Percentiles rank a stretch among this genome's conserved stretches.
These are phyloP conservation scores for Strix aluco DNA, from an alignment of 2,113 vertebrate species.

Conservation along the genomic window DNA sequence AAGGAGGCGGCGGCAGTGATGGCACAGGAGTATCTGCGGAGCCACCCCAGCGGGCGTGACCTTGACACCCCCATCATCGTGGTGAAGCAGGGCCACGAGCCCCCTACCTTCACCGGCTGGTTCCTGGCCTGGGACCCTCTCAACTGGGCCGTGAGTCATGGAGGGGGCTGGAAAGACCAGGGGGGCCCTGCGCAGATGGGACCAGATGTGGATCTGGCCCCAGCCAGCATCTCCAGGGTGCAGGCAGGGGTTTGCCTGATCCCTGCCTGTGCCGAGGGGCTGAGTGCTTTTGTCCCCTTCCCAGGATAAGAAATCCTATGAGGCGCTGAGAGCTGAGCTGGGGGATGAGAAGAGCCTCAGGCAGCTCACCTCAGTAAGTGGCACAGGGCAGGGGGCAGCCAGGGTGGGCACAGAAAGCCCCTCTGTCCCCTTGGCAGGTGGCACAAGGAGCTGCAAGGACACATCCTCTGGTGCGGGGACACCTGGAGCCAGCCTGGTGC, in stretches of 20 bases:
- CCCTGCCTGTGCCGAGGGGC: accelerated
- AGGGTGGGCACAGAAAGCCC: background rate
- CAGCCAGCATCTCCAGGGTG: no score
- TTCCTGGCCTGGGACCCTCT: slow-evolving; percentile 87
- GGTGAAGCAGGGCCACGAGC: slow-evolving; percentile 86
- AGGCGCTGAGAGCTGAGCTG: slow-evolving; percentile 76
- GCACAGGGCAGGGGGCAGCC: background rate
- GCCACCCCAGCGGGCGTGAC: slow-evolving; percentile 78
- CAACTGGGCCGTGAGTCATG: slow-evolving; percentile 78
- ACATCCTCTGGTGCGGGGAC: background rate
- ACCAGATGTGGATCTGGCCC: background rate
- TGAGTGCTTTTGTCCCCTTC: background rate
- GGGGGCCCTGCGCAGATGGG: background rate
- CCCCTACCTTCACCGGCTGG: slow-evolving; percentile 88
- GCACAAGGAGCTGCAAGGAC: background rate
- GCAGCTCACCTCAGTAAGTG: slow-evolving; percentile 73
- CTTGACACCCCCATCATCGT: slow-evolving; percentile 78
- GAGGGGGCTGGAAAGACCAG: background rate
- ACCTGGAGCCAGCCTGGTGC: background rate
- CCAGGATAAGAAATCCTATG: slow-evolving; percentile 82
- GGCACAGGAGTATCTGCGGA: slow-evolving; percentile 83
- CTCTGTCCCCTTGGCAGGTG: background rate
- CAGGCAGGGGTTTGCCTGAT: background rate
- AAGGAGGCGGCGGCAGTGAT: slow-evolving; percentile 72
- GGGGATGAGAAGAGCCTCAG: slow-evolving; percentile 61